Conservation (phyloP, 2,113 vertebrate genomes). For the Dendrocopos noguchii region DNA sequence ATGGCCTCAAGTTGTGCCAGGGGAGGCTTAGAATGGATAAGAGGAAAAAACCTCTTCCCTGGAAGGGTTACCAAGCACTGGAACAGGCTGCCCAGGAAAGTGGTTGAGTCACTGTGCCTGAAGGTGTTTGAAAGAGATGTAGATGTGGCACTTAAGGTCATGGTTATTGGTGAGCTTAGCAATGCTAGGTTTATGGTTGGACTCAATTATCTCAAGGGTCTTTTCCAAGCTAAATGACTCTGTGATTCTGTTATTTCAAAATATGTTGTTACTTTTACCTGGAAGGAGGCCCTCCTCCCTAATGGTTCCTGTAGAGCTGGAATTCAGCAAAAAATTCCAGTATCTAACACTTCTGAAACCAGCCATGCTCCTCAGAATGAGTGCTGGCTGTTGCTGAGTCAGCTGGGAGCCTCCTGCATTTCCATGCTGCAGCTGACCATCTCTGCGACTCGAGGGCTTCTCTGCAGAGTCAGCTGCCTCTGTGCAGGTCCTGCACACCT, state of each 20-base stretch:
- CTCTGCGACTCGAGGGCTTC: neutral
- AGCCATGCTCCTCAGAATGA: neutral
- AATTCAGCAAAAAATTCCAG: neutral
- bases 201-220: too few species aligned
- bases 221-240: too few species aligned
- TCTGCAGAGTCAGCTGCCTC: neutral
- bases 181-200: too few species aligned
- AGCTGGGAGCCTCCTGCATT: neutral
- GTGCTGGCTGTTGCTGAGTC: neutral
- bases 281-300: neutral
- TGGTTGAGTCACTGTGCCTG: too few species aligned
- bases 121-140: too few species aligned
- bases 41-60: neutral
- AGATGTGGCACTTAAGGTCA: too few species aligned
- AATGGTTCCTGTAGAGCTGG: neutral
- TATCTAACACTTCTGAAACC: neutral
- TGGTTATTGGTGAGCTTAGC: too few species aligned
- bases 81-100: neutral
- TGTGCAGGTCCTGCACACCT: neutral
- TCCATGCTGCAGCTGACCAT: neutral
- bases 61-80: neutral
- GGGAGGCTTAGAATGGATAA: too few species aligned
- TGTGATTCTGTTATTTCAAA: neutral
- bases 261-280: neutral
- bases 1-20: too few species aligned